Conservation (phyloP, 2,797 vertebrate genomes). For the Mallotus villosus region DNA sequence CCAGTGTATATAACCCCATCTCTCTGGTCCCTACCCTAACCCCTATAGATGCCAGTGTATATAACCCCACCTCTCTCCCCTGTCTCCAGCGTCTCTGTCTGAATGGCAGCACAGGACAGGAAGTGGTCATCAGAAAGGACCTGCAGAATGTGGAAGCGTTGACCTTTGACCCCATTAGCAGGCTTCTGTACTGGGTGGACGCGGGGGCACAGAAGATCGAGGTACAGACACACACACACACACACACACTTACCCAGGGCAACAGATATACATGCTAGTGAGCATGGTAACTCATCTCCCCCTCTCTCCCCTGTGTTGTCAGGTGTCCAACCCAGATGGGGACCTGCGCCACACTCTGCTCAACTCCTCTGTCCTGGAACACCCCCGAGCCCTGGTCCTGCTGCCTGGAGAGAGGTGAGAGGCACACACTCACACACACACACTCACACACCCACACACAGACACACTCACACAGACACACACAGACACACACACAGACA, state of each 20-base stretch:
- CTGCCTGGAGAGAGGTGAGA: slow-evolving; percentile 86
- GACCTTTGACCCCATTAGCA: slow-evolving; percentile 92
- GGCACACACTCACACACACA: background rate
- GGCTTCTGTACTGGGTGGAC: slow-evolving; percentile 96
- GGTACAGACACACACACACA: slow-evolving; percentile 63
- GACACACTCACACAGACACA: too few species aligned
- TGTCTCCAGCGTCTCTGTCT: slow-evolving; percentile 83
- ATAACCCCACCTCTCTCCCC: background rate
- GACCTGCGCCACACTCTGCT: slow-evolving; percentile 88
- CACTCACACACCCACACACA: background rate
- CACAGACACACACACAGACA: background rate
- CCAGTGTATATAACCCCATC: too few species aligned
- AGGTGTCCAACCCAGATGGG: slow-evolving; percentile 94
- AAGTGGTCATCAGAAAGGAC: slow-evolving; percentile 86
- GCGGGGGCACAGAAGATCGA: slow-evolving; percentile 94
- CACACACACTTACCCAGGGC: too few species aligned
- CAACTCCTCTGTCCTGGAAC: slow-evolving; percentile 89
- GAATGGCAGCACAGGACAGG: slow-evolving; percentile 92
- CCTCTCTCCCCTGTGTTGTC: slow-evolving; percentile 10
- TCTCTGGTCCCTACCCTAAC: background rate
- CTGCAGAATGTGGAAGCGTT: slow-evolving; percentile 93
- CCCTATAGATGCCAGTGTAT: background rate
- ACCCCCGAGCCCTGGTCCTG: slow-evolving; percentile 88
- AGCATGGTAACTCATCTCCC: too few species aligned
- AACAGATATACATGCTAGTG: too few species aligned